Evolutionary conservation across 64 coral and sea anemone species (phyloP), one percentile per base, ranked within the genome.

Genomic region (Acropora yongei): DNA sequence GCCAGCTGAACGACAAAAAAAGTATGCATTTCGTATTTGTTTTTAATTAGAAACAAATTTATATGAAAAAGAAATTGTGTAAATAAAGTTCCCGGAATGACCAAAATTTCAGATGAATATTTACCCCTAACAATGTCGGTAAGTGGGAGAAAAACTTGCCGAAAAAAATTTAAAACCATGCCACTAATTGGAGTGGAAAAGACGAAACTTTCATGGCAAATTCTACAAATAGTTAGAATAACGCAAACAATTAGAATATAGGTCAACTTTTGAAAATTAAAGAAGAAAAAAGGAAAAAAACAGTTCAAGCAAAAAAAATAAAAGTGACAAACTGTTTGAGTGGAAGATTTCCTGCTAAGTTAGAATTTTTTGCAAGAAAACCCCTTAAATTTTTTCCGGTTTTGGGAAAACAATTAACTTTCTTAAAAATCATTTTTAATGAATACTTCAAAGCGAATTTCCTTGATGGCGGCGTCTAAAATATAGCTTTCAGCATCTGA

Each of bases 31-130:
- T 42, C 10, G 43, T 66, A 17, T 47, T 10, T 3, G 14, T 44
- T 8, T 30, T 16, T 45, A 83, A 83, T 82, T 82, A 14, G 39
- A 66, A 44, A 17, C 58, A 66, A 83, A 68, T 85, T 49, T 49
- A 41, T 18, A 85, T 48, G 68, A 85, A 17, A 12, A n/a, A 47
- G 1, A 49, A 39, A 47, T 71, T 68, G 13, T 48, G 40, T 83
- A 44, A 63, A 57, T 16, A 41, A 44, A n/a, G 60, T 63, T 14
- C 11, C 6, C 3, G 41, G 40, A 72, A 49, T 44, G 45, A 11
- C 10, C 10, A 76, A 44, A 44, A 12, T 45, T 30, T 30, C 40
- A 76, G 41, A 8, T 3, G 10, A 76, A 42, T 30, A 30, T 4
- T 45, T 48, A 18, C 4, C 17, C 17, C 12, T 6, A 47, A 78